Percentiles rank a stretch among this genome's conserved stretches.
These are phyloP conservation scores for Nemopilema nomurai DNA, from an alignment of 30 jellyfish, hydroid and myxozoan species.

Conservation along the genomic window DNA sequence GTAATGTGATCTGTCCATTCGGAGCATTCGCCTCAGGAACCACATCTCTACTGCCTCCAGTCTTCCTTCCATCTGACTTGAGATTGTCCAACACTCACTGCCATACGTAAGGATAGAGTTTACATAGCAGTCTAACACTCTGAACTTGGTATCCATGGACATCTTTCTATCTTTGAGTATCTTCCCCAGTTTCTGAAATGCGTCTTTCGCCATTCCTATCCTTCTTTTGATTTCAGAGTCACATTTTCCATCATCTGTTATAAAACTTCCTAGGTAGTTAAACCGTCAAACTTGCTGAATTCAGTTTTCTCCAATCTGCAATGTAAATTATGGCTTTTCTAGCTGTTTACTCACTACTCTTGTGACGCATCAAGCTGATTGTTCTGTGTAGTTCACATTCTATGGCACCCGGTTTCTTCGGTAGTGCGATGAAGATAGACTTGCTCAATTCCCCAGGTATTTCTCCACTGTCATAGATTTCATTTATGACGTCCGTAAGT, in stretches of 20 bases:
- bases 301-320: too few relatives aligned
- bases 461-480: slow-evolving; percentile 27
- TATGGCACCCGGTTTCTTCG: slow-evolving; percentile 34
- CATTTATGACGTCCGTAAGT: slow-evolving; percentile 2
- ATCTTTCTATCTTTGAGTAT: too few relatives aligned
- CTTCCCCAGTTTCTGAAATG: too few relatives aligned
- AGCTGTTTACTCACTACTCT: too few relatives aligned
- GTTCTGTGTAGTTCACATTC: slow-evolving; percentile 54
- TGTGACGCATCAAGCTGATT: slow-evolving; percentile 43
- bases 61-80: slow-evolving; percentile 2
- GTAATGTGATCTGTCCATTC: slow-evolving; percentile 2
- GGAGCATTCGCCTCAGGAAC: background rate
- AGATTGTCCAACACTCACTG: slow-evolving; percentile 47
- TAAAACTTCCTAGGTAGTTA: too few relatives aligned
- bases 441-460: slow-evolving; percentile 25
- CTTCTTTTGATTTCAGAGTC: too few relatives aligned
- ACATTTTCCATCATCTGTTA: too few relatives aligned
- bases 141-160: slow-evolving; percentile 5
- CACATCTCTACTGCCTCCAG: too few relatives aligned
- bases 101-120: slow-evolving; percentile 17
- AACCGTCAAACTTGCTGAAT: too few relatives aligned
- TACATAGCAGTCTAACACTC: slow-evolving; percentile 7
- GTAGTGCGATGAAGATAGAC: too few relatives aligned
- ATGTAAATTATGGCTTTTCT: too few relatives aligned
- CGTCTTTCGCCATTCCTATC: too few relatives aligned